Conservation (phyloP, 1,140 invertebrate species). For the Trichogramma pretiosum region DNA sequence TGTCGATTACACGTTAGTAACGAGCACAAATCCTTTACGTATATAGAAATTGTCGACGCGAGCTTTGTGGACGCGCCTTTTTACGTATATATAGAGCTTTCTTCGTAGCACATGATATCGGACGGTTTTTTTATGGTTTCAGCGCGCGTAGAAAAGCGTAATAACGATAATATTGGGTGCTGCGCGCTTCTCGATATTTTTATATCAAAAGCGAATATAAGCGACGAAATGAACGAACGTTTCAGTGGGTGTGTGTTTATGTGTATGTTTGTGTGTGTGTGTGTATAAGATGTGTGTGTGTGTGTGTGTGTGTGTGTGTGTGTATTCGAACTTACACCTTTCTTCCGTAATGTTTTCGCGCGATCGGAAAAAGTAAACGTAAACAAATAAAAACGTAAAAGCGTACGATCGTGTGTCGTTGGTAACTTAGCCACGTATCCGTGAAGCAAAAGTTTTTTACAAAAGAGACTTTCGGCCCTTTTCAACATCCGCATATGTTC, state of each 20-base stretch:
- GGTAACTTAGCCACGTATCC: conserved; percentile 20
- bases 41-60: no score
- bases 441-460: no score
- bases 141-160: no score
- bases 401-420: conserved; percentile 18
- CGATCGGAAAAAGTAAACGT: conserved; percentile 1
- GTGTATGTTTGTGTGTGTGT: conserved; percentile 2
- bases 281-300: no score
- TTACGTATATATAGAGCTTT: neutral
- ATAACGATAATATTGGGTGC: neutral
- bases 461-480: no score
- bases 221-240: conserved; percentile 6
- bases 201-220: conserved; percentile 9
- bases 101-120: no score
- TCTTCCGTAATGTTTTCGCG: no score
- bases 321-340: neutral
- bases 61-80: no score
- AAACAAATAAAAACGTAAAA: conserved; percentile 5
- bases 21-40: conserved; percentile 14
- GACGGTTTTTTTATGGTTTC: conserved; percentile 1
- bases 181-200: conserved; percentile 11
- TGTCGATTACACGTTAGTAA: no score
- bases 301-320: no score
- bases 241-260: conserved; percentile 7
- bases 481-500: no score